Percentiles rank a stretch among this genome's conserved stretches.
Evolutionary conservation across 2,113 vertebrate genomes (phyloP).

Genomic region (Leptosomus discolor): DNA sequence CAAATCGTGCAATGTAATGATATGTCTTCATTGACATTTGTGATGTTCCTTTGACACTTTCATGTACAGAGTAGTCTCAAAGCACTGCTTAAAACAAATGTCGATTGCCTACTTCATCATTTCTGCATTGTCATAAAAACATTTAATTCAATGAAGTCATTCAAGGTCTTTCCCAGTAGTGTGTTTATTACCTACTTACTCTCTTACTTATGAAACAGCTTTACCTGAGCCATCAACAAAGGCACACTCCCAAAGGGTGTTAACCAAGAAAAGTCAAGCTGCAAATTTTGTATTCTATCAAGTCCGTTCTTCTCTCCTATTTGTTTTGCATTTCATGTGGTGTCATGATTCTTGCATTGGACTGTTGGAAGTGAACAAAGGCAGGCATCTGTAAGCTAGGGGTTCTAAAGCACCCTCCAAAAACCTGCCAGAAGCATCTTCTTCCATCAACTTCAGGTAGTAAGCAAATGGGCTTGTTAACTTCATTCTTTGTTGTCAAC

Average conservation of each 20-base stretch:
- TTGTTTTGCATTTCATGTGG: not conserved
- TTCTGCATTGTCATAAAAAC: not conserved
- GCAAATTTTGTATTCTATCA: not conserved
- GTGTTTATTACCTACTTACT: not conserved
- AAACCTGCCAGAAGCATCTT: not conserved
- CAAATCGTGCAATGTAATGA: not conserved
- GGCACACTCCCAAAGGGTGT: not conserved
- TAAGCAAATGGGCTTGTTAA: not conserved
- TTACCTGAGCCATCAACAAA: not conserved
- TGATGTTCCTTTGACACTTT: not conserved
- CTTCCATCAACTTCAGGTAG: not conserved
- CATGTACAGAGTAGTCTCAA: not conserved
- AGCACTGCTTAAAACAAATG: not conserved
- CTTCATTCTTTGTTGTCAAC: not conserved
- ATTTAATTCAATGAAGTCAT: fast-evolving
- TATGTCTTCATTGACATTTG: not conserved
- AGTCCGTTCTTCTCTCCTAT: not conserved
- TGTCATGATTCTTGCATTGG: not conserved
- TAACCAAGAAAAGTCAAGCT: not conserved
- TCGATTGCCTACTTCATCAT: not conserved
- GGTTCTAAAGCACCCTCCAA: not conserved
- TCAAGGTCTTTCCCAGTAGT: not conserved
- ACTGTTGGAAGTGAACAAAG: not conserved
- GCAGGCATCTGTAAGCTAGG: not conserved
- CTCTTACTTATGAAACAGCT: not conserved